These are phyloP conservation scores for Hyperoodon ampullatus DNA, from an alignment of 2,113 vertebrate genomes.

Conservation along the genomic window DNA sequence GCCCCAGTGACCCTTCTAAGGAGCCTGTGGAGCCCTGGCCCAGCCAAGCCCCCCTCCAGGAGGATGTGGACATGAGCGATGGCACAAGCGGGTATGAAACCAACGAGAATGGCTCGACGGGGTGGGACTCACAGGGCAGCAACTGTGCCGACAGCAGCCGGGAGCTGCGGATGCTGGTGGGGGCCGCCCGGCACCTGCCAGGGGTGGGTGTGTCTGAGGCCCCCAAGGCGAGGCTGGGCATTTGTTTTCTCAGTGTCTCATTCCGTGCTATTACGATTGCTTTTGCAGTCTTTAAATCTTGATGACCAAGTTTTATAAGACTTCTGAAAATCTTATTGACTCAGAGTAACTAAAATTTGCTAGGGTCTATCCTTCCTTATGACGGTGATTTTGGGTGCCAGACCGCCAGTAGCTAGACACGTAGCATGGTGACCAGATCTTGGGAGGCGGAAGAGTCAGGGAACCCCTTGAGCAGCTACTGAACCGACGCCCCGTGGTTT, in stretches of 20 bases:
- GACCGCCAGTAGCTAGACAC: accelerated
- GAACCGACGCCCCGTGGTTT: accelerated
- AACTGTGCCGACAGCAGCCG: slow-evolving; percentile 88
- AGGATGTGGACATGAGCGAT: slow-evolving; percentile 93
- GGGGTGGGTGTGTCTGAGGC: slow-evolving; percentile 82
- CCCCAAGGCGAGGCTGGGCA: accelerated
- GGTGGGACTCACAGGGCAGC: slow-evolving; percentile 89
- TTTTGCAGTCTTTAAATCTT: background rate
- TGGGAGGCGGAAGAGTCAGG: accelerated
- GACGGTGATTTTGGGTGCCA: accelerated
- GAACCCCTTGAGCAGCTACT: accelerated
- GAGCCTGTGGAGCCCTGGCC: slow-evolving; percentile 82
- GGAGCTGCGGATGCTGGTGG: slow-evolving; percentile 87
- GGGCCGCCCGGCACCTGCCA: slow-evolving; percentile 88
- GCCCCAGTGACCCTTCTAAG: slow-evolving; percentile 82
- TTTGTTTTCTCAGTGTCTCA: accelerated
- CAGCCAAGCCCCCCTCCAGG: slow-evolving; percentile 82
- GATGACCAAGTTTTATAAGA: background rate
- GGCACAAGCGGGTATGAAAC: slow-evolving; percentile 89
- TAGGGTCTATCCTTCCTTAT: background rate
- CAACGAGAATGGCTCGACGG: slow-evolving; percentile 85
- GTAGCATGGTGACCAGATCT: accelerated
- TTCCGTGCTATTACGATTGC: accelerated
- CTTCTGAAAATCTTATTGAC: background rate
- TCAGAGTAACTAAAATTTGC: background rate